Evolutionary conservation across 2,888 invertebrate genomes (phyloP).

Genomic region (Platycheirus rosarum): DNA sequence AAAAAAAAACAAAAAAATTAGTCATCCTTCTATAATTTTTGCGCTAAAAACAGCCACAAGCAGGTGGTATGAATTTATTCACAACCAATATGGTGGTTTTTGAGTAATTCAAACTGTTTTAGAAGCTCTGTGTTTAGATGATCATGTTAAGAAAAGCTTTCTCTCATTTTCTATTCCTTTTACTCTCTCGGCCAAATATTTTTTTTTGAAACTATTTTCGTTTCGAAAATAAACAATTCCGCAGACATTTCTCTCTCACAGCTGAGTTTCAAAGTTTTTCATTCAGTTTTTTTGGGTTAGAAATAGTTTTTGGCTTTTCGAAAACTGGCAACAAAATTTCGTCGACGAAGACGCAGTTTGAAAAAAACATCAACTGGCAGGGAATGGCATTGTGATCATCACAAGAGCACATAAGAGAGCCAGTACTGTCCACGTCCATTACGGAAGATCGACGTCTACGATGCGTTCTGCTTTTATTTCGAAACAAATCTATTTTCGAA

Average conservation of each 20-base stretch:
- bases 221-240: constrained; percentile 50
- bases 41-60: constrained; percentile 57
- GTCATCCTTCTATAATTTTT: constrained; percentile 46
- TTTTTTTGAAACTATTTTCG: constrained; percentile 61
- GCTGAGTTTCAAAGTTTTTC: constrained; percentile 39
- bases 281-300: constrained; percentile 42
- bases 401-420: constrained; percentile 11
- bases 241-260: constrained; percentile 27
- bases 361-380: background rate
- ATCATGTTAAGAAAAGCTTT: constrained; percentile 42
- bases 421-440: constrained; percentile 42
- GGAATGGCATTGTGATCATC: background rate
- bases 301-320: constrained; percentile 11
- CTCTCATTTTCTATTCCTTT: constrained; percentile 52
- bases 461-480: constrained; percentile 51
- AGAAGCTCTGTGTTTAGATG: constrained; percentile 12
- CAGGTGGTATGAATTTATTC: constrained; percentile 67
- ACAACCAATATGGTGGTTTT: constrained; percentile 39
- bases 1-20: no score
- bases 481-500: constrained; percentile 71
- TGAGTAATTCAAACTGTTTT: constrained; percentile 40
- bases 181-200: constrained; percentile 17
- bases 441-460: constrained; percentile 28
- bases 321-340: constrained; percentile 1
- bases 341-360: constrained; percentile 30